A percentile compares a stretch with the other conserved stretches of the same genome.
phyloP scores from a whole-genome alignment of 2,113 vertebrate genomes.

The Scopus umbretta region DNA sequence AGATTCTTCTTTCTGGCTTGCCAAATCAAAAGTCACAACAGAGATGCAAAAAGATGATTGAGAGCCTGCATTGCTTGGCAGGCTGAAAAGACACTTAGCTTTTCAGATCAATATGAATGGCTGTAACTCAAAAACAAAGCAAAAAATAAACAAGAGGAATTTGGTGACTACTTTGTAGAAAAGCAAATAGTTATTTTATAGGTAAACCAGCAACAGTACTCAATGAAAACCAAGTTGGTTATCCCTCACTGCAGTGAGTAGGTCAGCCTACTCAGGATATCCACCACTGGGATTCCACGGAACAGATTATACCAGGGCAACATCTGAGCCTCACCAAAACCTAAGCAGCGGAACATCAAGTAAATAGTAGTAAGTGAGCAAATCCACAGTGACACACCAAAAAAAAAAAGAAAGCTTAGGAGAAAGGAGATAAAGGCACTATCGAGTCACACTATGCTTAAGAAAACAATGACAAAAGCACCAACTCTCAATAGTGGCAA shows the following conservation, averaged over 20 bases:
- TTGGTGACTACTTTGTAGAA: neutral
- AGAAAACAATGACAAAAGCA: neutral
- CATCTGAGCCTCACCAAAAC: neutral
- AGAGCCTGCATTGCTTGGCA: neutral
- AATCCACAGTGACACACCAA: neutral
- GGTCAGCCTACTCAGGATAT: neutral
- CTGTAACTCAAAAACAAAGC: neutral
- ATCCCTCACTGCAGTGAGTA: rapidly evolving
- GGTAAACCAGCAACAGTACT: neutral
- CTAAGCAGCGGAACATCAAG: neutral
- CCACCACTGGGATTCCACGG: neutral
- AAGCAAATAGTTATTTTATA: neutral
- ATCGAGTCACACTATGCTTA: too few species aligned
- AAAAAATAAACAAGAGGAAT: neutral
- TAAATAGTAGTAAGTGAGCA: neutral
- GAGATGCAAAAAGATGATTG: neutral
- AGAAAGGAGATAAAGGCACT: neutral
- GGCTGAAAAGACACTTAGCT: neutral
- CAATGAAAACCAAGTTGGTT: neutral
- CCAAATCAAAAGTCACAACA: neutral
- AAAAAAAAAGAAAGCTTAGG: neutral
- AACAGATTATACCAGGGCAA: neutral
- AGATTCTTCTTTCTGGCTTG: neutral
- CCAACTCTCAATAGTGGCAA: neutral
- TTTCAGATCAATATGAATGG: neutral